A percentile compares a stretch with the other conserved stretches of the same genome.
phyloP scores from a whole-genome alignment of 2,113 vertebrate species.

The Bubalus kerabau region DNA sequence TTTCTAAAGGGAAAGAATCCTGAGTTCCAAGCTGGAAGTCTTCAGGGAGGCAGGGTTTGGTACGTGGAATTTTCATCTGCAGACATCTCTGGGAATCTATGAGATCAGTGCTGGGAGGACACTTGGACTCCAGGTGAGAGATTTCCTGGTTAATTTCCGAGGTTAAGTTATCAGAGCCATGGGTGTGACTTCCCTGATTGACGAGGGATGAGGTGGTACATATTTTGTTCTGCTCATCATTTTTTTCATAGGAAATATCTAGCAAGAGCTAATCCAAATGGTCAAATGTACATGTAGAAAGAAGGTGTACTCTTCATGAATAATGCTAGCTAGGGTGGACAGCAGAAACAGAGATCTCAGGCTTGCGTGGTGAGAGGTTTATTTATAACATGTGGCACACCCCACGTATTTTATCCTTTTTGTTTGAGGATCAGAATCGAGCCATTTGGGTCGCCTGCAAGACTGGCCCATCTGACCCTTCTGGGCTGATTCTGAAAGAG shows the following conservation, averaged over 20 bases:
- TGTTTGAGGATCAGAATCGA: not conserved
- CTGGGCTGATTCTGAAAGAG: not conserved
- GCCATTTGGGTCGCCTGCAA: rapidly evolving
- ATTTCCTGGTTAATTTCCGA: rapidly evolving
- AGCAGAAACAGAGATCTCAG: not conserved
- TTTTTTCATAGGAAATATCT: not conserved
- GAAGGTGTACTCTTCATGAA: rapidly evolving
- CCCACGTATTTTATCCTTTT: rapidly evolving
- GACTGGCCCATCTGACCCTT: no score
- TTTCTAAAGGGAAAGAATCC: no score
- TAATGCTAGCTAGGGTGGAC: not conserved
- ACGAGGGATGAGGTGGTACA: rapidly evolving
- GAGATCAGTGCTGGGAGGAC: not conserved
- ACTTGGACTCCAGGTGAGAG: not conserved
- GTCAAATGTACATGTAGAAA: rapidly evolving
- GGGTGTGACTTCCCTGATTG: rapidly evolving
- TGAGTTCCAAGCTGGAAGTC: not conserved
- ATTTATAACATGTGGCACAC: rapidly evolving
- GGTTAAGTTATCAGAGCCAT: rapidly evolving
- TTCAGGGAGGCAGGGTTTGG: not conserved
- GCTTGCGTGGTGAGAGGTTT: rapidly evolving
- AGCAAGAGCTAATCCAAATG: not conserved
- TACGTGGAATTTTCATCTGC: rapidly evolving
- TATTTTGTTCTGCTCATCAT: not conserved
- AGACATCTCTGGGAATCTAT: not conserved